Base-by-base conservation (phyloP, 35 echinoderm and acorn worm genomes). In the Heliocidaris erythrogramma region DNA sequence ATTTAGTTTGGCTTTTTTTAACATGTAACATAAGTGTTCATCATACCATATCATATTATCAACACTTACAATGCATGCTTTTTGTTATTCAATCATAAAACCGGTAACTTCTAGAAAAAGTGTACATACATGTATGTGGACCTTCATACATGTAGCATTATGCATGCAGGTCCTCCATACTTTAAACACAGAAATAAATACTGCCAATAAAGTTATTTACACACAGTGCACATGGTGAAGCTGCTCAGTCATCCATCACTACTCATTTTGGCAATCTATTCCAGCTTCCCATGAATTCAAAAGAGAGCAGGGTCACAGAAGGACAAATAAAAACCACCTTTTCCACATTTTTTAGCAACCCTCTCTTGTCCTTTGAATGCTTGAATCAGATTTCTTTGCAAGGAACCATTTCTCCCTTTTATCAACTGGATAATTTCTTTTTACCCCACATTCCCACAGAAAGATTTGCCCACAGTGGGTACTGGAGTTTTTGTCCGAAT, bases 401-500 rank as follows among this genome's bases (percentile, higher is more conserved):
- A n/a, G 65, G 65, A 78, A 78, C 65, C 21, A 78, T 78, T 78
- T 27, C 65, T 78, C 65, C 65, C 17, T 78, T 27, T 78, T 78
- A 78, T 78, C 65, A 78, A 78, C 65, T n/a, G 18, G 65, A 18
- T 78, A 78, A 78, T 78, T 78, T 78, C 65, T 78, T 78, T 78
- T 78, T 78, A 24, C 14, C 65, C 65, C 65, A 78, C 27, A 7
- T 78, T 21, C 65, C 65, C 27, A n/a, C 65, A 27, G 21, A 78
- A n/a, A 78, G 65, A 78, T 78, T 78, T 78, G 65, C 65, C 65
- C 4, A 78, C 7, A 78, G 65, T 21, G 65, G 65, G 27, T 4
- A n/a, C 65, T 78, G 65, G 27, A 78, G 65, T 78, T 78, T 27
- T 78, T 78, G 65, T 78, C 65, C 65, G 27, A n/a, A 78, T 78